Conservation (phyloP, 2,888 invertebrate genomes). For the Lasioglossum zephyrum region DNA sequence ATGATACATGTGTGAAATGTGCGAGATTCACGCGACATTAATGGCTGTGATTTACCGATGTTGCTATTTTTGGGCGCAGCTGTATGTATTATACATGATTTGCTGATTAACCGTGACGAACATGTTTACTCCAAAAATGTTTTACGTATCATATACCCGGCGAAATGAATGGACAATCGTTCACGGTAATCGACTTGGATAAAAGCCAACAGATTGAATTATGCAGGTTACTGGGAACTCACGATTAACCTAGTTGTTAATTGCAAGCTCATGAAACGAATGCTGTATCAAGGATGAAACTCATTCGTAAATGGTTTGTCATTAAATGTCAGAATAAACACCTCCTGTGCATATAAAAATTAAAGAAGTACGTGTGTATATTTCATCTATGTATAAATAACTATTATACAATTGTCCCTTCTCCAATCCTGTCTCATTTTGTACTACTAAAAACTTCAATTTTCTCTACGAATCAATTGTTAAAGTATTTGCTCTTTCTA, state of each 20-base stretch:
- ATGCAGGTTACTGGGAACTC: conserved; percentile 25
- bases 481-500: neutral
- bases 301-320: neutral
- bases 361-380: too few species aligned
- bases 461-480: neutral
- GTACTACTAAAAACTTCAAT: neutral
- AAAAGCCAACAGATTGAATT: conserved; percentile 37
- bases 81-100: neutral
- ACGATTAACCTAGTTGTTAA: conserved; percentile 43
- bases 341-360: neutral
- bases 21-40: neutral
- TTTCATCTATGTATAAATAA: neutral
- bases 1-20: neutral
- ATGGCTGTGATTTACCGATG: neutral
- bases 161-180: conserved; percentile 15
- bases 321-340: neutral
- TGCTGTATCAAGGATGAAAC: conserved; percentile 4
- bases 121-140: neutral
- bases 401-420: neutral
- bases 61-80: neutral
- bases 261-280: conserved; percentile 14
- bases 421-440: too few species aligned
- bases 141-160: neutral
- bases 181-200: conserved; percentile 47
- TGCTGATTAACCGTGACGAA: neutral